Evolutionary conservation across 2,797 vertebrate genomes (phyloP), one percentile per base, ranked within the genome.

Genomic region (Acrocephalus scirpaceus): DNA sequence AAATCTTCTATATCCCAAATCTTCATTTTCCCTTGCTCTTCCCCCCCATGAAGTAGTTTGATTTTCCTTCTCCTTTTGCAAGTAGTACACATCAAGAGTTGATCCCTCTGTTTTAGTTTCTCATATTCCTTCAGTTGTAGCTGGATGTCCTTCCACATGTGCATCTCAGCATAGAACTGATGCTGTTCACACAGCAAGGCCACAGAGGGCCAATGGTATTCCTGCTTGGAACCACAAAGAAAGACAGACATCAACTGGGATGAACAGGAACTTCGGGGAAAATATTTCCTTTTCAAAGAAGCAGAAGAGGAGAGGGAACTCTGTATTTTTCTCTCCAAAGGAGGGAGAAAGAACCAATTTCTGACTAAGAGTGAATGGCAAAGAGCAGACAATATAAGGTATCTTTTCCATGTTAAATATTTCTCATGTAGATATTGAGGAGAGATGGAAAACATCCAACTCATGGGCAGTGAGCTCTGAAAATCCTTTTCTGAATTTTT

Each of bases 121-220:
- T 57, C 19, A 38, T 12, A 30, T 61, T 36, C 53, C 26, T 74
- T 12, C 8, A 87, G 53, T 36, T 1, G 3, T 25, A 70, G 16
- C 4, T 72, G 45, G 10, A 67, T 1, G 2, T 42, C 7, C 18
- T 66, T 53, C 42, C 5, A 3, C 15, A 9, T 0, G 2, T 40
- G 20, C 22, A 21, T 64, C 21, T 72, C 2, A 2, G 18, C 1
- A 1, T 23, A 20, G 36, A 78, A 58, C 4, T 48, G 54, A 30
- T 57, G 22, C 20, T 65, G 44, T 16, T 66, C 61, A 53, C 15
- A 38, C 15, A 57, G 16, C 26, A 53, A 69, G 32, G 42, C 15
- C 29, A 42, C 4, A 2, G 27, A 57, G 6, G 11, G 16, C 44
- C 26, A 48, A 14, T 10, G 27, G 1, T 70, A 8, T 26, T 94